A percentile compares a stretch with the other conserved stretches of the same genome.
These are phyloP conservation scores for Barypeithes pellucidus DNA, from an alignment of 2,888 invertebrate genomes.

Conservation along the genomic window DNA sequence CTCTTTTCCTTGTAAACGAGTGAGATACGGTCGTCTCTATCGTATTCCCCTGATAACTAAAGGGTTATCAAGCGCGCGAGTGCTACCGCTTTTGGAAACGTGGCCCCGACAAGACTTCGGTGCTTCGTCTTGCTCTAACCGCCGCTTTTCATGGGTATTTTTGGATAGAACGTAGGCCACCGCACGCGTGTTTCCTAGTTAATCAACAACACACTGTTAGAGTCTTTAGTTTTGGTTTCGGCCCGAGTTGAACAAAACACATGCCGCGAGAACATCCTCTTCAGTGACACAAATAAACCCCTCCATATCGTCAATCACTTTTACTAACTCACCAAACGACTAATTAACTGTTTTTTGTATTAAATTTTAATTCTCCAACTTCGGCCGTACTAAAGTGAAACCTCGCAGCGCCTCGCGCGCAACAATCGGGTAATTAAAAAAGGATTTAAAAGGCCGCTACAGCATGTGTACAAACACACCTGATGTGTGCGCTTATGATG, in stretches of 20 bases:
- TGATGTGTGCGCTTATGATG: constrained; percentile 57
- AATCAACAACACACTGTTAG: constrained; percentile 70
- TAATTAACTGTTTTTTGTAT: background rate
- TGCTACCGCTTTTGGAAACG: constrained; percentile 65
- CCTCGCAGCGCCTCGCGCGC: constrained; percentile 12
- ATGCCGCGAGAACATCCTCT: constrained; percentile 10
- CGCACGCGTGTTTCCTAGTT: constrained; percentile 63
- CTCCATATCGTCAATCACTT: background rate
- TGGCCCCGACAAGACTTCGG: constrained; percentile 64
- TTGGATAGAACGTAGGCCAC: constrained; percentile 60
- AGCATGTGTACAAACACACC: constrained; percentile 49
- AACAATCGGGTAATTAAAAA: constrained; percentile 29
- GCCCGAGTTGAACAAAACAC: constrained; percentile 61
- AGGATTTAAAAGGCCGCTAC: constrained; percentile 47
- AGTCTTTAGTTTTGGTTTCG: constrained; percentile 73
- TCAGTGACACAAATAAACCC: constrained; percentile 24
- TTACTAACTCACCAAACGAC: background rate
- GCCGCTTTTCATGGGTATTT: constrained; percentile 58
- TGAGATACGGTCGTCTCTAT: constrained; percentile 53
- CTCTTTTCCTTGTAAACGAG: constrained; percentile 63
- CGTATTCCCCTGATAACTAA: constrained; percentile 69
- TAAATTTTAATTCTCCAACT: background rate
- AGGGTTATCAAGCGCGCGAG: constrained; percentile 72
- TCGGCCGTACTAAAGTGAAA: background rate
- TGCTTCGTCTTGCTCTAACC: constrained; percentile 61